These are phyloP conservation scores for Meliscaeva auricollis DNA, from an alignment of 2,888 invertebrate genomes.

Conservation along the genomic window DNA sequence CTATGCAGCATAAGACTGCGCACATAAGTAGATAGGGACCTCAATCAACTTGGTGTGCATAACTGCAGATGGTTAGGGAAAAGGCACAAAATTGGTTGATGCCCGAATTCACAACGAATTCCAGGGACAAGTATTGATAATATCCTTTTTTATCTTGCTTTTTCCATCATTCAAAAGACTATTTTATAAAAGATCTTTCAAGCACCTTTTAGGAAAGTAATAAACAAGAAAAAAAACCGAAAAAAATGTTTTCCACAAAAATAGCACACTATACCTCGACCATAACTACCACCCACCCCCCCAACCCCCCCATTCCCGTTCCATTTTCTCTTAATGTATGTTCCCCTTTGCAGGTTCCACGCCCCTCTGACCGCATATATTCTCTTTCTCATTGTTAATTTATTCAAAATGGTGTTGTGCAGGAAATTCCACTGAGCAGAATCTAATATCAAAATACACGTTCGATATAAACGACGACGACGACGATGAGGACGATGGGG, in stretches of 20 bases:
- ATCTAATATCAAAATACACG: slow-evolving; percentile 75
- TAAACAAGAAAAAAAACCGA: neutral
- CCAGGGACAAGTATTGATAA: too few relatives aligned
- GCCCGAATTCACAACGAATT: too few relatives aligned
- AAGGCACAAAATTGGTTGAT: too few relatives aligned
- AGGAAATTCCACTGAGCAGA: slow-evolving; percentile 75
- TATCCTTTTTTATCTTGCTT: too few relatives aligned
- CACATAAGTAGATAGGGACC: too few relatives aligned
- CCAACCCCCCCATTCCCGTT: too few relatives aligned
- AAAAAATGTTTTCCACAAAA: neutral
- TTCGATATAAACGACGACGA: slow-evolving; percentile 50
- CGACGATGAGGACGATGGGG: neutral
- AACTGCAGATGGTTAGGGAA: too few relatives aligned
- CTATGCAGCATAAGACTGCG: too few relatives aligned
- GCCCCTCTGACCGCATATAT: slow-evolving; percentile 64
- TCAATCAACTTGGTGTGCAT: too few relatives aligned
- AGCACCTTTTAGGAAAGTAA: neutral
- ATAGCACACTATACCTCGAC: neutral
- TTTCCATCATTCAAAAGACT: too few relatives aligned
- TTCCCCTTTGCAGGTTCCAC: slow-evolving; percentile 30
- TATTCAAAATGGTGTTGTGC: slow-evolving; percentile 76
- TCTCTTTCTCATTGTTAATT: slow-evolving; percentile 67
- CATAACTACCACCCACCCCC: neutral
- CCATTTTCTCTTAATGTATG: slow-evolving; percentile 19
- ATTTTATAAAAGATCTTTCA: too few relatives aligned